phyloP scores from a whole-genome alignment of 2,113 vertebrate genomes.

The Potamarius usumacintae region DNA sequence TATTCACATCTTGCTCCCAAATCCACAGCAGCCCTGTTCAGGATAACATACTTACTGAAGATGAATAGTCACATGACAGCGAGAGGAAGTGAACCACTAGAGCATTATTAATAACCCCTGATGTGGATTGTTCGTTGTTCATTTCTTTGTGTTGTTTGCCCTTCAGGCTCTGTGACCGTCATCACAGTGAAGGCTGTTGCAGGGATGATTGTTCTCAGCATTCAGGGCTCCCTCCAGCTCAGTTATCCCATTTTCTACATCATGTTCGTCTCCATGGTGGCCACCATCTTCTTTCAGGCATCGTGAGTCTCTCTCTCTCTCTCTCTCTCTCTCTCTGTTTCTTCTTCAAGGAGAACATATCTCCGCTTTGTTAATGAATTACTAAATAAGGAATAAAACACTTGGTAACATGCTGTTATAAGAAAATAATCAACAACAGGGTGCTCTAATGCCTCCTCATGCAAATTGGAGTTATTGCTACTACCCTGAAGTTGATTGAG shows the following conservation, averaged over 20 bases:
- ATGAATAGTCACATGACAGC: not conserved
- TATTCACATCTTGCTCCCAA: not conserved
- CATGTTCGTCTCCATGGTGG: conserved; percentile 93
- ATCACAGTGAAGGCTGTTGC: conserved; percentile 92
- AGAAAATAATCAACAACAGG: not conserved
- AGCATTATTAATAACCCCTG: not conserved
- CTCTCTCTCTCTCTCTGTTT: not conserved
- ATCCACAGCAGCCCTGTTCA: not conserved
- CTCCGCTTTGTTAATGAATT: not conserved
- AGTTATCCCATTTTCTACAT: conserved; percentile 92
- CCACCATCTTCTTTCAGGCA: conserved; percentile 86
- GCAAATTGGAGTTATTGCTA: not conserved
- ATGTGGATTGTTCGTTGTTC: not conserved
- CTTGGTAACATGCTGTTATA: not conserved
- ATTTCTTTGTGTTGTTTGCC: not conserved
- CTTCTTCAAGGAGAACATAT: not conserved
- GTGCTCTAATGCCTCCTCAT: not conserved
- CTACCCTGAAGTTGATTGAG: not conserved
- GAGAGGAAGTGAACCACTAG: not conserved
- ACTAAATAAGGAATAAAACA: not conserved
- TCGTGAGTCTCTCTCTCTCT: conserved; percentile 72
- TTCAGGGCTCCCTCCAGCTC: conserved; percentile 84
- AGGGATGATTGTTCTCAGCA: conserved; percentile 85
- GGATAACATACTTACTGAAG: not conserved
- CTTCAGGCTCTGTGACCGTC: conserved; percentile 85